Conservation (phyloP, 2,113 vertebrate species). For the Otolemur garnettii region DNA sequence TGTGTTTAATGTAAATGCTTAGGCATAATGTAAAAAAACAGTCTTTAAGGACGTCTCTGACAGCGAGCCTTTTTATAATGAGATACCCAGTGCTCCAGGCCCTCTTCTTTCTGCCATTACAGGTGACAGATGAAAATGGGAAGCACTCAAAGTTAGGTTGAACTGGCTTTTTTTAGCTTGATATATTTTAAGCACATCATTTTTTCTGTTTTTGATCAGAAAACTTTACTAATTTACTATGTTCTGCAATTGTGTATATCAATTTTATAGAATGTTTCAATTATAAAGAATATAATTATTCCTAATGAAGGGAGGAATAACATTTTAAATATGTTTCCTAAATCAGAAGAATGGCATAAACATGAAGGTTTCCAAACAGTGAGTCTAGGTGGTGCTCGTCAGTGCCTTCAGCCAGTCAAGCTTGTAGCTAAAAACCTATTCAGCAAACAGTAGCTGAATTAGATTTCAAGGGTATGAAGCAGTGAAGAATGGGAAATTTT, state of each 20-base stretch:
- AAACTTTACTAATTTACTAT: background rate
- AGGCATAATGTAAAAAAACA: background rate
- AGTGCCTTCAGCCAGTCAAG: background rate
- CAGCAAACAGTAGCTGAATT: background rate
- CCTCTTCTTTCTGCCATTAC: background rate
- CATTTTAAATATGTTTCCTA: background rate
- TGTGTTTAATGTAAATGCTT: background rate
- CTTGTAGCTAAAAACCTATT: background rate
- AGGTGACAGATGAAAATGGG: background rate
- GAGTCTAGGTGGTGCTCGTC: background rate
- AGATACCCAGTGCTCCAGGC: background rate
- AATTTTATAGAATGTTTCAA: background rate
- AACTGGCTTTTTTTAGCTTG: background rate
- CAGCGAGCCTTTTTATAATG: background rate
- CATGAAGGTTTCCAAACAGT: background rate
- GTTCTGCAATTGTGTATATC: background rate
- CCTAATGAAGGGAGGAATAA: background rate
- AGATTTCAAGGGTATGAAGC: background rate
- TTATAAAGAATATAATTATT: background rate
- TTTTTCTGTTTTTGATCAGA: background rate
- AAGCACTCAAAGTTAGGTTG: background rate
- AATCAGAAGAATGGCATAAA: background rate
- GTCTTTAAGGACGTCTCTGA: background rate
- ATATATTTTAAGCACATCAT: background rate
- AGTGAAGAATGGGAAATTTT: background rate